Percentiles rank a stretch among this genome's conserved stretches.
Conservation (phyloP, 2,797 vertebrate species). For the Denticeps clupeoides region DNA sequence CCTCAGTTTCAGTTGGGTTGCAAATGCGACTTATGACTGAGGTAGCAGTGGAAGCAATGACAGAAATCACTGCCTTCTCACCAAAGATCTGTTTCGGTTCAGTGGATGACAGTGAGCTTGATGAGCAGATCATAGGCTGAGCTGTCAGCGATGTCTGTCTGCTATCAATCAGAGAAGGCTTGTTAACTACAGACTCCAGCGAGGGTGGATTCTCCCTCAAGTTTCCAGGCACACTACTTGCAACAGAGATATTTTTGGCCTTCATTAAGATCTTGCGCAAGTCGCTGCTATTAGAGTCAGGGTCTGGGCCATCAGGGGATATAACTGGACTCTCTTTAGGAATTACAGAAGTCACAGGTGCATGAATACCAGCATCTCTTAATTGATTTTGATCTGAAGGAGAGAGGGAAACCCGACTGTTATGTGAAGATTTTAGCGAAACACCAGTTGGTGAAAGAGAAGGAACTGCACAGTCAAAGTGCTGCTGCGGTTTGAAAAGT, state of each 20-base stretch:
- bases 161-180: conserved; percentile 56
- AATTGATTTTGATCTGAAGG: conserved; percentile 74
- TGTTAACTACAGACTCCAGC: conserved; percentile 44
- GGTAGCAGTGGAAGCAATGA: conserved; percentile 85
- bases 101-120: conserved; percentile 47
- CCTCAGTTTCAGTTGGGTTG: conserved; percentile 77
- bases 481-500: conserved; percentile 41
- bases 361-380: conserved; percentile 61
- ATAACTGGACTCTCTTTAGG: conserved; percentile 53
- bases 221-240: conserved; percentile 48
- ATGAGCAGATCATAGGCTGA: conserved; percentile 46
- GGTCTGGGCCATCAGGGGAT: conserved; percentile 65
- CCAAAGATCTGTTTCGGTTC: conserved; percentile 61
- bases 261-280: conserved; percentile 92
- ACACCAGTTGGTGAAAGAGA: conserved; percentile 46
- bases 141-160: conserved; percentile 51
- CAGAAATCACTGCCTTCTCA: conserved; percentile 71
- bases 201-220: conserved; percentile 47
- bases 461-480: conserved; percentile 45
- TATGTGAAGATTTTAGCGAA: conserved; percentile 49
- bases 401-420: conserved; percentile 46
- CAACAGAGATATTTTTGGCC: conserved; percentile 67
- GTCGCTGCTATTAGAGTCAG: conserved; percentile 74
- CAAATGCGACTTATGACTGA: conserved; percentile 94
- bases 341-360: conserved; percentile 50